Evolutionary conservation across 2,113 vertebrate species (phyloP).

Genomic region (Rattus rattus): DNA sequence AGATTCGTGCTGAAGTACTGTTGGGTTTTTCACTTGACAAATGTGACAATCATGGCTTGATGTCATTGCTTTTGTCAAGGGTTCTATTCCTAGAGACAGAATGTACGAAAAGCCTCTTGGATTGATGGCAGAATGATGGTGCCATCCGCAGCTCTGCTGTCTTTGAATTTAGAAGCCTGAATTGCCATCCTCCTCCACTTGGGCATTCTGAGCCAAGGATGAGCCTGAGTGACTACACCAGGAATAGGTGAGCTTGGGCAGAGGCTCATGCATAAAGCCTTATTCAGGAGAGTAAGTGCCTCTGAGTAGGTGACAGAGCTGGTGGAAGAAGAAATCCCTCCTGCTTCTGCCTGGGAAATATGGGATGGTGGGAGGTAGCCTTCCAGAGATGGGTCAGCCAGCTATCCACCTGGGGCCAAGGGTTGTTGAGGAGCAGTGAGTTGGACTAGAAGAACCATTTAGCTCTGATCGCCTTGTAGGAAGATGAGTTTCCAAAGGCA

Average conservation of each 20-base stretch:
- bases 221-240: constrained; percentile 20
- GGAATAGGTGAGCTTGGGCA: constrained; percentile 54
- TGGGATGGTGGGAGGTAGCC: background rate
- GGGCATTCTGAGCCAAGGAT: constrained; percentile 48
- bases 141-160: constrained; percentile 76
- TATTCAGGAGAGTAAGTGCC: constrained; percentile 27
- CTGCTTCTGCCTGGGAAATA: background rate
- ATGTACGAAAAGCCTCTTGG: constrained; percentile 82
- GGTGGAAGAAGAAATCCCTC: background rate
- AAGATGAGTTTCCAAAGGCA: background rate
- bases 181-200: constrained; percentile 72
- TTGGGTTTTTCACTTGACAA: constrained; percentile 71
- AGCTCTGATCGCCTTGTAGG: background rate
- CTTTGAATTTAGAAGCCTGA: constrained; percentile 70
- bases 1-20: background rate
- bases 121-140: constrained; percentile 69
- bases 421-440: background rate
- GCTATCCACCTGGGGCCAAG: background rate
- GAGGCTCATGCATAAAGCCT: constrained; percentile 44
- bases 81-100: constrained; percentile 78
- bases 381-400: background rate
- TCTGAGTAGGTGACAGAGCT: background rate
- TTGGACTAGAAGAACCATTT: background rate
- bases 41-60: constrained; percentile 60
- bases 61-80: constrained; percentile 77